Conservation (phyloP, 2,797 vertebrate genomes). For the Falco novaeseelandiae region DNA sequence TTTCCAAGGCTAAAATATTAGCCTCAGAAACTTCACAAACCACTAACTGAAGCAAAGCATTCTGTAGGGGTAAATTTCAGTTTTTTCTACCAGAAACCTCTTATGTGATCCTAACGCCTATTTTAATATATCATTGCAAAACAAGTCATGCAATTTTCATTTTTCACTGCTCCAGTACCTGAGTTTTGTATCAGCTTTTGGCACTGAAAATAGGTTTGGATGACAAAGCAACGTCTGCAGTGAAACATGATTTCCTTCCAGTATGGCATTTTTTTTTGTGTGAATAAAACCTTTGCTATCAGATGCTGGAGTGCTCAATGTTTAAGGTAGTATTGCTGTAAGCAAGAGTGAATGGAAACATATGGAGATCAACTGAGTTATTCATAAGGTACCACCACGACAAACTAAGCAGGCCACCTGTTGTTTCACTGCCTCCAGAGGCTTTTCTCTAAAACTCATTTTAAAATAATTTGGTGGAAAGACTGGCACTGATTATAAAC, state of each 20-base stretch:
- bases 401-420: conserved; percentile 66
- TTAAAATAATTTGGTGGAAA: conserved; percentile 59
- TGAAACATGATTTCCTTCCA: conserved; percentile 41
- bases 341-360: conserved; percentile 57
- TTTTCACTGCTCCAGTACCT: background rate
- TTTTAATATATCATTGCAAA: conserved; percentile 1
- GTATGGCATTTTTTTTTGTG: background rate
- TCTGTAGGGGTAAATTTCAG: background rate
- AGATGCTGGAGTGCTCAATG: background rate
- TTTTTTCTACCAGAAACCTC: background rate
- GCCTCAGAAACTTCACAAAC: background rate
- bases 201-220: conserved; percentile 9
- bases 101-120: background rate
- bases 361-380: conserved; percentile 65
- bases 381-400: conserved; percentile 54
- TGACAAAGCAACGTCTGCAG: conserved; percentile 41
- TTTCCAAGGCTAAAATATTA: background rate
- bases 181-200: conserved; percentile 37
- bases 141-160: background rate
- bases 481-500: background rate
- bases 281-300: conserved; percentile 44
- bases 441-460: conserved; percentile 25
- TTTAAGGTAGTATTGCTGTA: conserved; percentile 49
- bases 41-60: background rate
- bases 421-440: conserved; percentile 52